Evolutionary conservation across 2,113 vertebrate genomes (phyloP), one percentile per base, ranked within the genome.

Genomic region (Glareola pratincola): DNA sequence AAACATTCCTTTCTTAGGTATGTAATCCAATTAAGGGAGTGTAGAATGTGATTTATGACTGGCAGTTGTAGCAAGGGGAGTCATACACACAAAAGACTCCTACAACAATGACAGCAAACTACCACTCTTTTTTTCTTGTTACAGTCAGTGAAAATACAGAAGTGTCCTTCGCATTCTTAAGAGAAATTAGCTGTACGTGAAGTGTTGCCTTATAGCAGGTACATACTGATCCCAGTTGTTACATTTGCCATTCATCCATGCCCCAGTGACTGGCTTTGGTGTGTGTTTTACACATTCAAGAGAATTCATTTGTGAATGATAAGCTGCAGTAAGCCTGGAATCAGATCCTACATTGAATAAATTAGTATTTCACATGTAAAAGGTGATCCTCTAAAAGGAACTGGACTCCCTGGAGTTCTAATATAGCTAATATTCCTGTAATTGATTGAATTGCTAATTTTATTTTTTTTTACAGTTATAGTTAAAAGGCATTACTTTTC

Each of bases 1-100:
- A 78, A 69, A 29, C 62, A 32, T 27, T n/a, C 30, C 62, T 76
- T 92, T 59, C 74, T 85, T 79, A 82, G 59, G 20, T 88, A 41
- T 50, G n/a, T 82, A 85, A 79, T 88, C 43, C 81, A 89, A 45
- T 75, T 45, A 64, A 93, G 26, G 57, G 57, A 75, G 36, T 43
- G 69, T 37, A 92, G 66, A 85, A 94, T 29, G 84, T 77, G 87
- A 87, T 90, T 91, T 87, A 45, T 85, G 82, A 63, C 36, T 93
- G 69, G 64, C 73, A 67, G 43, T n/a, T 72, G 62, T 60, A 85
- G 74, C 51, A 85, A 62, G 39, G 73, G 69, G 74, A 96, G 48
- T 85, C 48, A 43, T 66, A 39, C 14, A 51, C 91, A 89, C 84
- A 56, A 59, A 89, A 94, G 47, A 32, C n/a, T 89, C 53, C 80